Conservation (phyloP, 2,797 vertebrate species). For the Crax fasciolata region DNA sequence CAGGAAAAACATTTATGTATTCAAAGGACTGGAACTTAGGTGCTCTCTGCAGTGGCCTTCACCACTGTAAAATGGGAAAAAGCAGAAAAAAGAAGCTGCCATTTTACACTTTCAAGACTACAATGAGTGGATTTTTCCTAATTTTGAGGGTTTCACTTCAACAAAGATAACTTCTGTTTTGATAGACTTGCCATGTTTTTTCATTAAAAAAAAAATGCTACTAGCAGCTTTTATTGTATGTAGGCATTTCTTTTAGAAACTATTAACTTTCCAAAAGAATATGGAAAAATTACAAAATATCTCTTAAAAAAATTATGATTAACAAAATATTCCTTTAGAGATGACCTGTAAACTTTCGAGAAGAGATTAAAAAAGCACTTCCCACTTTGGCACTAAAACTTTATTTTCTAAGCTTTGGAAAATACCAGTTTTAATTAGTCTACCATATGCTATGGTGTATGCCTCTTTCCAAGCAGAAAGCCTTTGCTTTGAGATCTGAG, state of each 20-base stretch:
- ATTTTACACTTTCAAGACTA: not conserved
- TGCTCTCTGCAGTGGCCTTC: not conserved
- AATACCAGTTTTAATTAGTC: conserved; percentile 33
- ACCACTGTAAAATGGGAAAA: not conserved
- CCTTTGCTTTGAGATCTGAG: not conserved
- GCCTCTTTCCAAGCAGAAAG: conserved; percentile 24
- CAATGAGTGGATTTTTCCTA: not conserved
- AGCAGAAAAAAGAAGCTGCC: not conserved
- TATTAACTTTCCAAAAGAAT: not conserved
- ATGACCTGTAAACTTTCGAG: not conserved
- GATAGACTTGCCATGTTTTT: not conserved
- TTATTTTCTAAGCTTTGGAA: conserved; percentile 29
- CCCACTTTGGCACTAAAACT: not conserved
- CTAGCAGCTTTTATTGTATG: not conserved
- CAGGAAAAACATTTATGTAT: not conserved
- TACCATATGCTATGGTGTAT: not conserved
- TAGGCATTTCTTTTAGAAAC: not conserved
- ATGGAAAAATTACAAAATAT: not conserved
- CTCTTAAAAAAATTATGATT: not conserved
- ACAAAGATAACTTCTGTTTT: not conserved
- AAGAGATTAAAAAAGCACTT: not conserved
- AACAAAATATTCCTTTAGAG: not conserved
- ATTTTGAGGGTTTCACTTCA: not conserved
- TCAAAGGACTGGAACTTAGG: not conserved
- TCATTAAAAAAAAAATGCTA: not conserved